phyloP scores from a whole-genome alignment of 2,797 vertebrate species.

The Falco berigora region DNA sequence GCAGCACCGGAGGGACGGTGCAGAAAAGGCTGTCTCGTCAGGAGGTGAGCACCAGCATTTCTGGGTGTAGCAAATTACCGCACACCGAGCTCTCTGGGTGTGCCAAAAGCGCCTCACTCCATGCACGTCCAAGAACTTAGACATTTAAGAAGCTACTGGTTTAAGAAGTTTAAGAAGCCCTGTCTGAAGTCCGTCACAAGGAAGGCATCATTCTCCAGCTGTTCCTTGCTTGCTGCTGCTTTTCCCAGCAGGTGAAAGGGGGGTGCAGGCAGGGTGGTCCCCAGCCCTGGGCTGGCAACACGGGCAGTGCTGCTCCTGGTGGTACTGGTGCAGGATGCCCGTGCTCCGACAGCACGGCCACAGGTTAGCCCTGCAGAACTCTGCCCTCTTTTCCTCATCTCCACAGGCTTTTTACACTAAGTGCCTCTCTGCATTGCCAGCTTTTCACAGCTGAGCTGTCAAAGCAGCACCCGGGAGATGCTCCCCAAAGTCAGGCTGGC shows the following conservation, averaged over 20 bases:
- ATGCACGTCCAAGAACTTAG: rapidly evolving
- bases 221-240: rapidly evolving
- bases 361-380: background rate
- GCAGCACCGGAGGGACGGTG: rapidly evolving
- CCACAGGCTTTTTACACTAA: background rate
- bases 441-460: background rate
- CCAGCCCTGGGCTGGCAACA: background rate
- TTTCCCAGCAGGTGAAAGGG: background rate
- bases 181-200: background rate
- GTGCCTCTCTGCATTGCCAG: background rate
- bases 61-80: background rate
- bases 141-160: background rate
- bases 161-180: background rate
- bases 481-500: background rate
- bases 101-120: background rate
- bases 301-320: background rate
- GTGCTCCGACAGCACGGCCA: rapidly evolving
- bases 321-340: background rate
- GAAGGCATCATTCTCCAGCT: background rate
- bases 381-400: rapidly evolving
- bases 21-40: rapidly evolving
- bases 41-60: background rate
- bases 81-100: rapidly evolving
- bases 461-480: background rate
- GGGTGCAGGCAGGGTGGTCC: background rate